phyloP scores from a whole-genome alignment of 2,113 vertebrate species.

The Oncorhynchus gorbuscha region DNA sequence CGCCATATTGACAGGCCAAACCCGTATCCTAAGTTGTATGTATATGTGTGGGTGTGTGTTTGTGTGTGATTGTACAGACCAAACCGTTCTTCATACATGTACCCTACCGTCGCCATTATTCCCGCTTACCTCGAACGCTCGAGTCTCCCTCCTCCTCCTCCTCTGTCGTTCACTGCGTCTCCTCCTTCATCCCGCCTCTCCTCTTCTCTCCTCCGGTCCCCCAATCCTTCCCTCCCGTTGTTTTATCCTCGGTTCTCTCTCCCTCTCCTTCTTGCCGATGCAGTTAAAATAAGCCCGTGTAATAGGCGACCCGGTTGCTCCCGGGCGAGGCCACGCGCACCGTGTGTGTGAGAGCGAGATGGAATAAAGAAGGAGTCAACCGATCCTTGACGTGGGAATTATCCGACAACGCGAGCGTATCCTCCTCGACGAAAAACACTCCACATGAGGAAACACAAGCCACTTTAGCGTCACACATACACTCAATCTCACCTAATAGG shows the following conservation, averaged over 20 bases:
- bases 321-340: not conserved
- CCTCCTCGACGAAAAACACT: not conserved
- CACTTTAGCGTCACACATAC: not conserved
- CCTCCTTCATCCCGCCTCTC: not conserved
- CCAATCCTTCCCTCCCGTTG: not conserved
- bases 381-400: not conserved
- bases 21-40: not conserved
- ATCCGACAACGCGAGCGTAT: not conserved
- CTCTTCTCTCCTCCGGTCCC: not conserved
- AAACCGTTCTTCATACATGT: not conserved
- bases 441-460: not conserved
- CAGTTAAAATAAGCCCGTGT: not conserved
- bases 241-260: not conserved
- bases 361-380: not conserved
- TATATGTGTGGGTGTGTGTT: not conserved
- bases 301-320: not conserved
- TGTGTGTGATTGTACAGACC: not conserved
- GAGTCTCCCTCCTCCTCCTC: not conserved
- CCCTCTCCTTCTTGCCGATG: not conserved
- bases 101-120: not conserved
- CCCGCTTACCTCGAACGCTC: not conserved
- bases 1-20: not conserved
- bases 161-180: constrained; percentile 1
- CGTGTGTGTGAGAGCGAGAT: not conserved
- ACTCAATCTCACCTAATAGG: not conserved